These are phyloP conservation scores for Atherinosoma microstoma DNA, from an alignment of 2,797 vertebrate species.

Conservation along the genomic window DNA sequence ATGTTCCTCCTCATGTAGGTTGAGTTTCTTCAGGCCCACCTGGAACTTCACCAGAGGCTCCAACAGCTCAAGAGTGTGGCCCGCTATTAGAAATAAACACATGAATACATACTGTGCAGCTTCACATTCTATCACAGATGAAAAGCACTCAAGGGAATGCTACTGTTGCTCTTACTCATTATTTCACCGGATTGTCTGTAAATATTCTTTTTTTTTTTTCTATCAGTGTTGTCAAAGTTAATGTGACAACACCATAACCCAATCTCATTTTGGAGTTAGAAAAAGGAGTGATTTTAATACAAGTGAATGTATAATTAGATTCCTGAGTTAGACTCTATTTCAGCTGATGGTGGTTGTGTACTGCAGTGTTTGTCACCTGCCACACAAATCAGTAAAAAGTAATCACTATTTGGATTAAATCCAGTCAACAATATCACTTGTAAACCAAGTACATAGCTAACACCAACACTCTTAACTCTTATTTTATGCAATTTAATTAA, in stretches of 20 bases:
- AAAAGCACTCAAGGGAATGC: constrained; percentile 20
- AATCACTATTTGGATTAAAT: background rate
- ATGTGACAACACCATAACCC: background rate
- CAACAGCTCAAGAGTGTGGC: constrained; percentile 93
- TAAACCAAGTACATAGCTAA: background rate
- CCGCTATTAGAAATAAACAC: constrained; percentile 86
- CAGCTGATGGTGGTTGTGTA: background rate
- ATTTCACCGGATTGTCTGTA: constrained; percentile 38
- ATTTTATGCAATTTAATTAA: no score
- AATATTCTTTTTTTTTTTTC: background rate
- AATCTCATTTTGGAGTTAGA: background rate
- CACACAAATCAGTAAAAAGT: background rate
- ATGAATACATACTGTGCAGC: constrained; percentile 82
- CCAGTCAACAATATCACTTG: background rate
- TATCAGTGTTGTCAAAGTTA: background rate
- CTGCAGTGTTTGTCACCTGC: background rate
- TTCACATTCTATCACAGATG: constrained; percentile 14
- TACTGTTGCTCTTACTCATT: constrained; percentile 19
- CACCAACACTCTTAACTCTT: background rate
- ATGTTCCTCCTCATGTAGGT: constrained; percentile 94
- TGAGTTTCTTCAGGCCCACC: constrained; percentile 95
- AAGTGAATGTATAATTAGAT: background rate
- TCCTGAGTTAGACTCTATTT: background rate
- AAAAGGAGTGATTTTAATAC: background rate
- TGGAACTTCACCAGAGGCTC: constrained; percentile 98